Evolutionary conservation across 2,888 invertebrate genomes (phyloP), one percentile per base, ranked within the genome.

Genomic region (Catocala fraxini): DNA sequence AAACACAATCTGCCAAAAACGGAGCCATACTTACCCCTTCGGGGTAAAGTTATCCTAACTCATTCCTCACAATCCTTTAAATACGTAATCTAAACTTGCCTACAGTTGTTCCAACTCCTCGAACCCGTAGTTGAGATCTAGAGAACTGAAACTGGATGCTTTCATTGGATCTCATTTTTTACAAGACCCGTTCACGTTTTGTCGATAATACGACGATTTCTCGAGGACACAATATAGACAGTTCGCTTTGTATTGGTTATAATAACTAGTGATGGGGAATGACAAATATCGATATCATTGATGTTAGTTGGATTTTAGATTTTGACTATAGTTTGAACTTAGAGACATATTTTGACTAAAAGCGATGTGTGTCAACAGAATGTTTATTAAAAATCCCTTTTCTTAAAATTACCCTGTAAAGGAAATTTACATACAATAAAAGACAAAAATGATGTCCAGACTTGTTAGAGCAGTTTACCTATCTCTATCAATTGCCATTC

Each of bases 161-260:
- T 47, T 13, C 15, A 7, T 13, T 12, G 45, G n/a, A 54, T 45
- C 11, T 42, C 53, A n/a, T 62, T 73, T 73, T 64, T 65, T 61
- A 56, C 64, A 49, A 64, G 55, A 0, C 9, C 59, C 11, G 65
- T 63, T 75, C 56, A 66, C 66, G 57, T 77, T 68, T 66, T 65
- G 58, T 65, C 71, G 67, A 70, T 77, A 75, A 73, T 63, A 59
- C 60, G 39, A 62, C 64, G 71, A 75, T 77, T 73, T 68, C 69
- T 67, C 56, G 65, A 68, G 68, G 63, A 75, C 65, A 65, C 75
- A 65, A 73, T 64, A 73, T 67, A 70, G 70, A 70, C 70, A 67
- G 71, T 61, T 39, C 66, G 68, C 70, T 77, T 73, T 73, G 77
- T 77, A 73, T 71, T 70, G 73, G 66, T 75, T 75, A 73, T 75